phyloP scores from a whole-genome alignment of 2,113 vertebrate species.

The Lepisosteus oculatus region DNA sequence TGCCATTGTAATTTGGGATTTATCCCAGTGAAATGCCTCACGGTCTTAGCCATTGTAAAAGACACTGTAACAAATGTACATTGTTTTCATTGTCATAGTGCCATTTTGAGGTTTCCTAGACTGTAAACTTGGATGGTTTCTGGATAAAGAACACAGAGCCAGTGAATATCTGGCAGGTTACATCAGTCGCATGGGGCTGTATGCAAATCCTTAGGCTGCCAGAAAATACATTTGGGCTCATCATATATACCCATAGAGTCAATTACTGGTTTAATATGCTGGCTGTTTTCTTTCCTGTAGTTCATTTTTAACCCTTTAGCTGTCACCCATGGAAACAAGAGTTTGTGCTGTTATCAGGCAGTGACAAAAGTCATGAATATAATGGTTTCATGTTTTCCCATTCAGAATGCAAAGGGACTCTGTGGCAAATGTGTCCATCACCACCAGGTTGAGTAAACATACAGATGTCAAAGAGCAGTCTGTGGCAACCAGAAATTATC shows the following conservation, averaged over 20 bases:
- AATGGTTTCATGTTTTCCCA: constrained; percentile 1
- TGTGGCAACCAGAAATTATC: too few relatives aligned
- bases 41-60: neutral
- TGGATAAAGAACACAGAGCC: neutral
- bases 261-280: constrained; percentile 14
- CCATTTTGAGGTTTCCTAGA: neutral
- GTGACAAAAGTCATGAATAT: neutral
- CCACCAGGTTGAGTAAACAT: too few relatives aligned
- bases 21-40: neutral
- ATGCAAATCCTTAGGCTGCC: neutral
- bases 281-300: too few relatives aligned
- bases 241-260: neutral
- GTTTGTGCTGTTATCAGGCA: neutral
- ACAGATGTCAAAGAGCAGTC: too few relatives aligned
- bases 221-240: neutral
- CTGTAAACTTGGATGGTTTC: neutral
- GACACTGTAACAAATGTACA: constrained; percentile 2
- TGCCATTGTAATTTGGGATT: neutral
- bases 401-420: constrained; percentile 2
- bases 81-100: constrained; percentile 1
- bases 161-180: neutral
- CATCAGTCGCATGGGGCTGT: neutral
- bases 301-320: neutral
- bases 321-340: neutral
- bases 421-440: neutral